Conservation (phyloP, 2,113 vertebrate genomes). For the Caloenas nicobarica region DNA sequence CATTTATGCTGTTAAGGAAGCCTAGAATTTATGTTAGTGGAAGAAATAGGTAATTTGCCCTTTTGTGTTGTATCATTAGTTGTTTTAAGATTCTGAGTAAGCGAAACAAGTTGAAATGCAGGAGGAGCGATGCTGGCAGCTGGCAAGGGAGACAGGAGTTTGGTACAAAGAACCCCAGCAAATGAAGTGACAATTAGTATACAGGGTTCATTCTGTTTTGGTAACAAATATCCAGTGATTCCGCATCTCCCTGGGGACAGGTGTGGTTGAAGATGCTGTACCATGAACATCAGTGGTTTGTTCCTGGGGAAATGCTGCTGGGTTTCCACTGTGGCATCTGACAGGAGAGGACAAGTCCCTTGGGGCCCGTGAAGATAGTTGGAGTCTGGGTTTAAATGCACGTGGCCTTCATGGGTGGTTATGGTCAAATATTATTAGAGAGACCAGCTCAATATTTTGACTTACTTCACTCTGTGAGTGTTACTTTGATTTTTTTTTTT, state of each 20-base stretch:
- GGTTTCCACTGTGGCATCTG: not conserved
- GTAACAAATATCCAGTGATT: not conserved
- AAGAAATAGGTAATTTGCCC: not conserved
- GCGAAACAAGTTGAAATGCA: not conserved
- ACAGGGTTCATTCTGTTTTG: not conserved
- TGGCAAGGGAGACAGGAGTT: not conserved
- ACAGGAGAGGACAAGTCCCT: not conserved
- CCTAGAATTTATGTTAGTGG: not conserved
- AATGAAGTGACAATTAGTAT: not conserved
- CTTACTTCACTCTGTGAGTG: not conserved
- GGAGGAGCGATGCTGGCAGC: not conserved
- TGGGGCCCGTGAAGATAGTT: not conserved
- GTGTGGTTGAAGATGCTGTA: not conserved
- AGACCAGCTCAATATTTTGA: not conserved
- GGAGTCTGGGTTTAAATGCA: not conserved
- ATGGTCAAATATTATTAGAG: not conserved
- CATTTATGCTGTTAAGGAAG: not conserved
- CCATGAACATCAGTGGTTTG: not conserved
- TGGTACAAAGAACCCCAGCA: not conserved
- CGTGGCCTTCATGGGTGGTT: not conserved
- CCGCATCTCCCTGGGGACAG: not conserved
- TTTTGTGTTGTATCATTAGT: not conserved
- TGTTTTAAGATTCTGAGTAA: not conserved
- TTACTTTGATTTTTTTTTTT: not conserved
- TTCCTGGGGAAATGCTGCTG: not conserved